A percentile compares a stretch with the other conserved stretches of the same genome.
phyloP scores from a whole-genome alignment of 64 coral and sea anemone genomes.

The Montipora cactus region DNA sequence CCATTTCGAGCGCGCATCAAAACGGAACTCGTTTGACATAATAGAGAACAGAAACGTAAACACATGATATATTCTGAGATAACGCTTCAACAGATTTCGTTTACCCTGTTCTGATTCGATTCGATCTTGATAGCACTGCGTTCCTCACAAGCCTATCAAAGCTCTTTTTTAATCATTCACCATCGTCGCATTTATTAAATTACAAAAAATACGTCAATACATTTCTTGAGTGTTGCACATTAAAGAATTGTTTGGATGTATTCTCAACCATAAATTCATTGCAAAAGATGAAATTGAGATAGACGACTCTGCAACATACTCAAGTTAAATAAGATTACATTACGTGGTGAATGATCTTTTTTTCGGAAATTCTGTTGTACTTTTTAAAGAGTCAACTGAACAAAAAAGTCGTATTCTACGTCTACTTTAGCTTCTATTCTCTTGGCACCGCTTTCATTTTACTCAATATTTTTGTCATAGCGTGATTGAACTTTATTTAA shows the following conservation, averaged over 20 bases:
- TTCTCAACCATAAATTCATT: background rate
- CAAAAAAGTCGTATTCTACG: background rate
- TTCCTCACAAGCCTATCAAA: background rate
- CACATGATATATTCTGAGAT: conserved; percentile 43
- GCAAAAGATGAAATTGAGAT: background rate
- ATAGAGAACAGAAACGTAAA: conserved; percentile 57
- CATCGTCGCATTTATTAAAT: background rate
- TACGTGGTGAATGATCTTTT: too few relatives aligned
- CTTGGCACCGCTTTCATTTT: conserved; percentile 34
- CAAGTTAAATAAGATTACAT: conserved; percentile 9
- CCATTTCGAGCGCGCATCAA: conserved; percentile 36
- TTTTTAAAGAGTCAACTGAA: background rate
- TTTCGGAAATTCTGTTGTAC: too few relatives aligned
- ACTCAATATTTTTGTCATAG: background rate
- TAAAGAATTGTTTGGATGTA: background rate
- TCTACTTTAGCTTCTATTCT: too few relatives aligned
- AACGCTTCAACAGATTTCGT: conserved; percentile 29
- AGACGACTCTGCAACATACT: conserved; percentile 5
- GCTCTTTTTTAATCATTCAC: background rate
- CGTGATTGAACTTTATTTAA: background rate
- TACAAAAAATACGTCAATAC: too few relatives aligned
- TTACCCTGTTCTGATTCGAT: background rate
- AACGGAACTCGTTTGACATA: conserved; percentile 53
- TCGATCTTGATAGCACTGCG: conserved; percentile 1
- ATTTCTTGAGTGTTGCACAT: background rate